Conservation (phyloP, 2,888 invertebrate genomes). For the Globia sparganii region DNA sequence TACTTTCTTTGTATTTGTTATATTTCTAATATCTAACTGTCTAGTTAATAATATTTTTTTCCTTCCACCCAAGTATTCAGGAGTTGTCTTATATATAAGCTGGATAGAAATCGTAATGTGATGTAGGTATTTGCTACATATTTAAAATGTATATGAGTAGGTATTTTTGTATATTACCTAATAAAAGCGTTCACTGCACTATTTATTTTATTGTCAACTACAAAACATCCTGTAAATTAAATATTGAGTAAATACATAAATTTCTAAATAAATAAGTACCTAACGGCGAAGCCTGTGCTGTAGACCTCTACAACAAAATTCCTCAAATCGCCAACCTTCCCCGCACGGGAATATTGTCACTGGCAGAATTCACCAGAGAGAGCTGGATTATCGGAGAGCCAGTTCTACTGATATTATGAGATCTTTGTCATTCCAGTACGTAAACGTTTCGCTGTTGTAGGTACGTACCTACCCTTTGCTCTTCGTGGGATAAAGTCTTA, state of each 20-base stretch:
- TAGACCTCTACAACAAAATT: background rate
- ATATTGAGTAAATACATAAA: too few species aligned
- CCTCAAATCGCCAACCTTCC: background rate
- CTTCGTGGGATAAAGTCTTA: background rate
- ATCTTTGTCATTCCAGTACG: background rate
- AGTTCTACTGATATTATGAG: background rate
- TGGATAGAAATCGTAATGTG: conserved; percentile 33
- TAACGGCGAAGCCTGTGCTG: background rate
- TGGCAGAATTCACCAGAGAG: background rate
- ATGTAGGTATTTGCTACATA: conserved; percentile 42
- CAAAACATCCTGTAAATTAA: background rate
- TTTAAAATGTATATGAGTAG: conserved; percentile 26
- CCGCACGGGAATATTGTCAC: background rate
- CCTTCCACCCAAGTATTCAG: conserved; percentile 5
- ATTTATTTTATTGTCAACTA: conserved; percentile 14
- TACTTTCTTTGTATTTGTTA: background rate
- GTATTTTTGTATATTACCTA: conserved; percentile 59
- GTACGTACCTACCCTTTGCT: background rate
- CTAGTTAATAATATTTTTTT: conserved; percentile 22
- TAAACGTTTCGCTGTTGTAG: background rate
- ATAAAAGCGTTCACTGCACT: conserved; percentile 49
- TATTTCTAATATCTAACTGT: conserved; percentile 9
- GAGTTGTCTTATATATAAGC: conserved; percentile 24
- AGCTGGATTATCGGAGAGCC: background rate
- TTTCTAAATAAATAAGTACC: background rate